Conservation (phyloP, 1,140 invertebrate species). For the Vollenhovia emeryi region DNA sequence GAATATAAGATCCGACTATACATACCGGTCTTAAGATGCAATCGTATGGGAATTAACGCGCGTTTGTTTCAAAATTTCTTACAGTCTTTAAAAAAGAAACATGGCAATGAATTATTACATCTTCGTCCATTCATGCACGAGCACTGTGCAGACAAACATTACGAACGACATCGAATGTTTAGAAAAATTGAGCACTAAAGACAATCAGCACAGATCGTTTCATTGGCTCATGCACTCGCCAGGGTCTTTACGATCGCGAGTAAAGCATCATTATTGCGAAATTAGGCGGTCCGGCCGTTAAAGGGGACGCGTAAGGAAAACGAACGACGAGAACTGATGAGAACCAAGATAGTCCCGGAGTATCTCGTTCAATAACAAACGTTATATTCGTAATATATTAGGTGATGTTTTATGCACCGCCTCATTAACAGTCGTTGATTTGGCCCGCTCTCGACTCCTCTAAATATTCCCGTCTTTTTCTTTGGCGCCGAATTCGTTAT, state of each 20-base stretch:
- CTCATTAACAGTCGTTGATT: constrained; percentile 54
- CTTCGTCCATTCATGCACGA: neutral
- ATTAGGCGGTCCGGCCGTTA: constrained; percentile 31
- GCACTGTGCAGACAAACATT: neutral
- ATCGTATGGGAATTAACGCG: neutral
- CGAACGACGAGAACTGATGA: constrained; percentile 40
- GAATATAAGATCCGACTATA: too few species aligned
- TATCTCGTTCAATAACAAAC: constrained; percentile 45
- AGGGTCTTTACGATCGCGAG: constrained; percentile 56
- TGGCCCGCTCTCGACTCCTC: neutral
- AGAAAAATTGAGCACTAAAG: constrained; percentile 46
- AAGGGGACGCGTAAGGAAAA: neutral
- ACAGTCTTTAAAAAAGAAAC: neutral
- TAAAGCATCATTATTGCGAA: constrained; percentile 68
- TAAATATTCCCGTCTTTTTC: neutral
- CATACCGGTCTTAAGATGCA: too few species aligned
- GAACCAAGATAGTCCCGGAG: neutral
- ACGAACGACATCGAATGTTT: neutral
- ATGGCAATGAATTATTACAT: neutral
- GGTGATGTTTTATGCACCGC: constrained; percentile 34
- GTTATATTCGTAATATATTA: constrained; percentile 29
- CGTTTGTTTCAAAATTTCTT: neutral
- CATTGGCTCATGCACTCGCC: constrained; percentile 59
- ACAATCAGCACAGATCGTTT: constrained; percentile 69
- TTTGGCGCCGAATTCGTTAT: neutral